Evolutionary conservation across 2,113 vertebrate genomes (phyloP).

Genomic region (Apteryx owenii): DNA sequence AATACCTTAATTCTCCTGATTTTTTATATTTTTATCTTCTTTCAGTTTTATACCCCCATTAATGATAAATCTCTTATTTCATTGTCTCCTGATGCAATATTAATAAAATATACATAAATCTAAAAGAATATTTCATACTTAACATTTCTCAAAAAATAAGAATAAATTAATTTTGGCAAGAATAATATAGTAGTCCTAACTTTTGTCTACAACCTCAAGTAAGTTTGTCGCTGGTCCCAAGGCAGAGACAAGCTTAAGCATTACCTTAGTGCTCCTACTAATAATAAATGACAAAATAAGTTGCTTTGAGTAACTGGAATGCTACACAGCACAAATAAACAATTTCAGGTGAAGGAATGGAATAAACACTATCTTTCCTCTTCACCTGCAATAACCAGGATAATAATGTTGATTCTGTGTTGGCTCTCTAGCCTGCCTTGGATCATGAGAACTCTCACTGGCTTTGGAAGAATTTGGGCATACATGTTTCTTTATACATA

Average conservation of each 20-base stretch:
- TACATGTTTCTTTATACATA: neutral
- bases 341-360: neutral
- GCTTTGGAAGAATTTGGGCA: neutral
- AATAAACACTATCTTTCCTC: neutral
- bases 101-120: neutral
- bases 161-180: neutral
- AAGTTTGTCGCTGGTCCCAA: neutral
- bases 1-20: neutral
- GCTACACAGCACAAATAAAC: neutral
- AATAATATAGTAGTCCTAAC: neutral
- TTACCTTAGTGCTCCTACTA: neutral
- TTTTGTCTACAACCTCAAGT: neutral
- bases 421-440: neutral
- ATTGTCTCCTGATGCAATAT: neutral
- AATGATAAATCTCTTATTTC: neutral
- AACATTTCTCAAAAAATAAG: neutral
- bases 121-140: neutral
- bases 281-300: neutral
- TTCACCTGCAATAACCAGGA: neutral
- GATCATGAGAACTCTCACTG: neutral
- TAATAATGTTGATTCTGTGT: neutral
- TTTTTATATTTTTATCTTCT: neutral
- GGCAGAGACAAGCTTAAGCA: neutral
- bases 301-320: neutral
- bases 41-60: neutral